These are phyloP conservation scores for Ctenopoma multispine DNA, from an alignment of 2,797 vertebrate genomes.

Conservation along the genomic window DNA sequence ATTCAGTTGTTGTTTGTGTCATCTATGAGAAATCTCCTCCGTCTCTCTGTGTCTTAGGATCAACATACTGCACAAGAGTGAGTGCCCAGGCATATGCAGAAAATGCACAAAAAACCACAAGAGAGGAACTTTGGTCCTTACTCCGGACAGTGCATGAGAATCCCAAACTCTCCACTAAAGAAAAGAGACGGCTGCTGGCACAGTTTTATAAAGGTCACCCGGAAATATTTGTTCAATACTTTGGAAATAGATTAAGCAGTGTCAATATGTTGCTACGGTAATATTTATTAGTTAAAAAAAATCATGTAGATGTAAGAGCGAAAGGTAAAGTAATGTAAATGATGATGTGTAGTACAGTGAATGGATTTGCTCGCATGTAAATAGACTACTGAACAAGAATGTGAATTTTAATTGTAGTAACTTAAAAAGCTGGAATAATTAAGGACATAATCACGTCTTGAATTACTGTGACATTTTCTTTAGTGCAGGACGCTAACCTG, in stretches of 20 bases:
- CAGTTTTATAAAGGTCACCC: conserved; percentile 96
- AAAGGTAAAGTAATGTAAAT: conserved; percentile 46
- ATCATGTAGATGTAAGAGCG: conserved; percentile 15
- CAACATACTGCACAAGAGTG: conserved; percentile 88
- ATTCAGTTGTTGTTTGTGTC: background rate
- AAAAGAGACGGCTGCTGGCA: conserved; percentile 90
- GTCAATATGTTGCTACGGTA: conserved; percentile 73
- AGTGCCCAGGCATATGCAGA: conserved; percentile 82
- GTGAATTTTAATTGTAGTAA: conserved; percentile 49
- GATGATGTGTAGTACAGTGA: conserved; percentile 34
- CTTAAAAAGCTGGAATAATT: conserved; percentile 53
- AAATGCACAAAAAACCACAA: conserved; percentile 87
- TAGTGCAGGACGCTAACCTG: conserved; percentile 67
- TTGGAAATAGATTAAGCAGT: conserved; percentile 88
- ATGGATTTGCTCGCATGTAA: conserved; percentile 46
- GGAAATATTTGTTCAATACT: conserved; percentile 94
- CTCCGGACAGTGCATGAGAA: conserved; percentile 92
- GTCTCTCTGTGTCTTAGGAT: conserved; percentile 76
- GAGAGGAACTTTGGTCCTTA: conserved; percentile 89
- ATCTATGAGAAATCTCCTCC: background rate
- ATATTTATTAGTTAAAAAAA: conserved; percentile 43
- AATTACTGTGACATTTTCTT: conserved; percentile 24
- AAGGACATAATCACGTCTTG: conserved; percentile 31
- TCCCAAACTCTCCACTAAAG: conserved; percentile 88
- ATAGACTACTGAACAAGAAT: conserved; percentile 65